Percentiles rank a stretch among this genome's conserved stretches.
phyloP scores from a whole-genome alignment of 2,797 vertebrate genomes.

The Takifugu rubripes region DNA sequence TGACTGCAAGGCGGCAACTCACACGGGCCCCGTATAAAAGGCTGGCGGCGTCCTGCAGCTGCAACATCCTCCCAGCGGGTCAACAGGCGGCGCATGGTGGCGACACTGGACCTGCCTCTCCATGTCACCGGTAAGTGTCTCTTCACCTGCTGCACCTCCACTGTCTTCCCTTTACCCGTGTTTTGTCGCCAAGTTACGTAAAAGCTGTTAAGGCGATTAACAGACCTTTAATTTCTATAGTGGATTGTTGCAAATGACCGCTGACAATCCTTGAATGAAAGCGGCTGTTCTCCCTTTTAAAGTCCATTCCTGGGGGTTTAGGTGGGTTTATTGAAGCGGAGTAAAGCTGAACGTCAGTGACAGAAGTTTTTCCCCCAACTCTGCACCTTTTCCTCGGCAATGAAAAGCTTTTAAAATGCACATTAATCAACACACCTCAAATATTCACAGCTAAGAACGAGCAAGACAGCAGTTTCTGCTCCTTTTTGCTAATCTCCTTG shows the following conservation, averaged over 20 bases:
- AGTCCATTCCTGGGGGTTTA: slow-evolving; percentile 16
- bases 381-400: no score
- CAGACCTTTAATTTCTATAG: slow-evolving; percentile 33
- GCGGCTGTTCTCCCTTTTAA: slow-evolving; percentile 16
- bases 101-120: not conserved
- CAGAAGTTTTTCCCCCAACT: no score
- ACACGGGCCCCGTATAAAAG: slow-evolving; percentile 52
- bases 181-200: not conserved
- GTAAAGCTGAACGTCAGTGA: no score
- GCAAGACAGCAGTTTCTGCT: no score
- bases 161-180: no score
- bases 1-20: slow-evolving; percentile 66
- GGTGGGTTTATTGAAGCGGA: slow-evolving; percentile 22
- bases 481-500: no score
- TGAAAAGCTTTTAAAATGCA: no score
- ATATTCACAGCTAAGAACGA: no score
- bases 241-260: slow-evolving; percentile 13
- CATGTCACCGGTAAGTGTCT: slow-evolving; percentile 44
- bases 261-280: slow-evolving; percentile 1
- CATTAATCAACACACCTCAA: no score
- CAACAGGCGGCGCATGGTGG: not conserved
- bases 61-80: not conserved
- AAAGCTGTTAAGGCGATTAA: slow-evolving; percentile 48
- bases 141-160: not conserved
- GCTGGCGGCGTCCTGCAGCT: not conserved